phyloP scores from a whole-genome alignment of 2,113 vertebrate genomes.

The Cololabis saira region DNA sequence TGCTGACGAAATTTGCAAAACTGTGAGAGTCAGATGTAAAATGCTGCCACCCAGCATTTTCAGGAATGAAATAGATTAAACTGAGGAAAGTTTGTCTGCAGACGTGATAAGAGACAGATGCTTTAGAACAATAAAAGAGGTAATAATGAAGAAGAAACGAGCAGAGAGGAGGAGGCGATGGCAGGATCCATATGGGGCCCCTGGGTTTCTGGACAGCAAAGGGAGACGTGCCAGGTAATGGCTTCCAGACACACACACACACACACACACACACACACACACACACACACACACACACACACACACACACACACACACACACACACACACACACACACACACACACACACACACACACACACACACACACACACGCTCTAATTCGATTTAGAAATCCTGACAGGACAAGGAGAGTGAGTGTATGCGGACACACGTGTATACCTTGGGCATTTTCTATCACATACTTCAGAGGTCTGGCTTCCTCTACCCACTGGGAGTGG shows the following conservation, averaged over 20 bases:
- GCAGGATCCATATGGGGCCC: slow-evolving; percentile 61
- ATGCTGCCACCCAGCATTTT: background rate
- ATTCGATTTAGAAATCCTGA: slow-evolving; percentile 72
- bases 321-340: slow-evolving; percentile 64
- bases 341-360: slow-evolving; percentile 44
- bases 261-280: slow-evolving; percentile 39
- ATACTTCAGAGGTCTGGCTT: slow-evolving; percentile 48
- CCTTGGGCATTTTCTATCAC: slow-evolving; percentile 47
- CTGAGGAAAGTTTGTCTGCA: background rate
- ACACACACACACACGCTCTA: slow-evolving; percentile 39
- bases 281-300: slow-evolving; percentile 66
- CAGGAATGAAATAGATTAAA: slow-evolving; percentile 10
- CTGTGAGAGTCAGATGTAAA: background rate
- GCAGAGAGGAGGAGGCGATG: slow-evolving; percentile 37
- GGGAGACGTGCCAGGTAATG: slow-evolving; percentile 75
- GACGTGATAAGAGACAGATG: slow-evolving; percentile 7
- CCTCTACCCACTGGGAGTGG: slow-evolving; percentile 50
- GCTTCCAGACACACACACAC: slow-evolving; percentile 75
- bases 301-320: slow-evolving; percentile 43
- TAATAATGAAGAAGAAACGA: slow-evolving; percentile 28
- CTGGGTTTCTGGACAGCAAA: slow-evolving; percentile 51
- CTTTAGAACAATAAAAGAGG: slow-evolving; percentile 19
- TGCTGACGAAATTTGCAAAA: background rate
- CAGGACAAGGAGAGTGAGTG: slow-evolving; percentile 53
- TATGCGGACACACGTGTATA: slow-evolving; percentile 37